These are phyloP conservation scores for Agrochola lychnidis DNA, from an alignment of 2,888 invertebrate species.

Conservation along the genomic window DNA sequence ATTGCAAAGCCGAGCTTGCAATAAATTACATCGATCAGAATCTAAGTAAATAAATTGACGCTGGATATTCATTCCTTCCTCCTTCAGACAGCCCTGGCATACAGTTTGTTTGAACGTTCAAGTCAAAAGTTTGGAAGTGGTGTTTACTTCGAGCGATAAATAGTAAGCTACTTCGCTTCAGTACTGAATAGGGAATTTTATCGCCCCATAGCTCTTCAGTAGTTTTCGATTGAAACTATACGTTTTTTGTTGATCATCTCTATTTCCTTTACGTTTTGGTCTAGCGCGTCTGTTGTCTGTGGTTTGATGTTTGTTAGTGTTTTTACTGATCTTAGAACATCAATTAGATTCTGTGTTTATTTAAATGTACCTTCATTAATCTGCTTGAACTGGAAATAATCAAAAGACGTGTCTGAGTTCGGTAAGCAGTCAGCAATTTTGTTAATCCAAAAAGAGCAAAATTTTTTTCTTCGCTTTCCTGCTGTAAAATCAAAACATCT, in stretches of 20 bases:
- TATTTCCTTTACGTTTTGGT: slow-evolving; percentile 43
- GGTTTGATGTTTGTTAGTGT: background rate
- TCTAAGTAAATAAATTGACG: background rate
- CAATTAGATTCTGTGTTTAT: slow-evolving; percentile 2
- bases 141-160: slow-evolving; percentile 27
- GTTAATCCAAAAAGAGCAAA: background rate
- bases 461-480: too few species aligned
- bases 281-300: slow-evolving; percentile 17
- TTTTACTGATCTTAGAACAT: background rate
- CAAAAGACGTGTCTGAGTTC: background rate
- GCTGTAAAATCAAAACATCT: too few species aligned
- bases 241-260: slow-evolving; percentile 19
- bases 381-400: background rate
- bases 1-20: background rate
- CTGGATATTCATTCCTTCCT: too few species aligned
- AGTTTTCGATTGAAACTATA: slow-evolving; percentile 18
- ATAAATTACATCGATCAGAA: background rate
- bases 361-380: background rate
- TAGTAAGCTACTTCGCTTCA: background rate
- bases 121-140: slow-evolving; percentile 32
- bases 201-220: slow-evolving; percentile 25
- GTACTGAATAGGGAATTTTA: slow-evolving; percentile 23
- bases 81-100: background rate
- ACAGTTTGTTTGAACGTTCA: slow-evolving; percentile 12
- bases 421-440: background rate